Percentiles rank a stretch among this genome's conserved stretches.
Evolutionary conservation across 2,888 invertebrate genomes (phyloP).

Genomic region (Brenthis daphne): DNA sequence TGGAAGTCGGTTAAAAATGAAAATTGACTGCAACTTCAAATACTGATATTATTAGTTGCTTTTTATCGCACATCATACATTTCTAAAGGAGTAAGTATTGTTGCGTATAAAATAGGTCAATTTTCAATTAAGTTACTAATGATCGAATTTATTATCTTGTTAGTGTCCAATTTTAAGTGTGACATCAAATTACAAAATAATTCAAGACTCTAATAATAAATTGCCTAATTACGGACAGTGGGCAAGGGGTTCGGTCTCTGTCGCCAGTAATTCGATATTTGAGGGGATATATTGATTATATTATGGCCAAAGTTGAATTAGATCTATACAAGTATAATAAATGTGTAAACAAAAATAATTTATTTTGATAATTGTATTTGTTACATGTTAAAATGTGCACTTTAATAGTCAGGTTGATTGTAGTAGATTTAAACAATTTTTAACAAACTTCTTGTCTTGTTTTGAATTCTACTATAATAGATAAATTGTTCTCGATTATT

Average conservation of each 20-base stretch:
- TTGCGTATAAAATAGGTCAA: constrained; percentile 25
- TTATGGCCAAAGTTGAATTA: background rate
- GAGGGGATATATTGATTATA: constrained; percentile 60
- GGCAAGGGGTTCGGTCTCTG: constrained; percentile 46
- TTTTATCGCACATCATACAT: no score
- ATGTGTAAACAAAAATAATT: background rate
- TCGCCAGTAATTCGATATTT: constrained; percentile 62
- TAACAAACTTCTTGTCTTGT: no score
- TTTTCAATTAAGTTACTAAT: constrained; percentile 17
- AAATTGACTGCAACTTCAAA: no score
- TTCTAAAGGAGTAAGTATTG: background rate
- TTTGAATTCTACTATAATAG: no score
- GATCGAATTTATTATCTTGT: constrained; percentile 35
- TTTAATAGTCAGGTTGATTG: no score
- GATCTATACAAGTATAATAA: background rate
- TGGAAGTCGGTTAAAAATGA: no score
- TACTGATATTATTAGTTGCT: no score
- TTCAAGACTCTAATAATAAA: constrained; percentile 49
- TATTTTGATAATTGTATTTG: no score
- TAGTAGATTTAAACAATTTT: no score
- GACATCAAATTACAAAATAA: constrained; percentile 69
- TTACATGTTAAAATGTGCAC: no score
- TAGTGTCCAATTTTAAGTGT: constrained; percentile 46
- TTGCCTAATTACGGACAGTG: constrained; percentile 54
- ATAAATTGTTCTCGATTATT: no score